Conservation (phyloP, 2,888 invertebrate genomes). For the Scaptodrosophila latifasciaeformis region DNA sequence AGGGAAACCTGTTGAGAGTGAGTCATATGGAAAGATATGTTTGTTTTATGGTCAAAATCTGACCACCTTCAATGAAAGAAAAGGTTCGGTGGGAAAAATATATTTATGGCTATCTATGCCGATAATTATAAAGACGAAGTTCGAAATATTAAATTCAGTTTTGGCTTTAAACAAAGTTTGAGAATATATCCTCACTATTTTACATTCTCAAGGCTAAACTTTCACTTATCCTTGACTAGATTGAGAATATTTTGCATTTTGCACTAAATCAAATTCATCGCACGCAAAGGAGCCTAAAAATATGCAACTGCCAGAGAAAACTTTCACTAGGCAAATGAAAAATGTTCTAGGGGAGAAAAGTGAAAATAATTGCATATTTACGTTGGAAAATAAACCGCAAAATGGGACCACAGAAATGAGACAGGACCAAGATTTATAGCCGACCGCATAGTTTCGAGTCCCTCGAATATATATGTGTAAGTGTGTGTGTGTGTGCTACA, state of each 20-base stretch:
- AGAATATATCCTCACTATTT: not conserved
- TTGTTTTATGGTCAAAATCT: no score
- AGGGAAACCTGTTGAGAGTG: not conserved
- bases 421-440: conserved; percentile 44
- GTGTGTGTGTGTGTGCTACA: conserved; percentile 8
- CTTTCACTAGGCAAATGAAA: conserved; percentile 39
- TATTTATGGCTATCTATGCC: no score
- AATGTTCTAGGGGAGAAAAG: conserved; percentile 53
- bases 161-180: no score
- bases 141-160: no score
- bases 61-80: no score
- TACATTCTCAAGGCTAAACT: conserved; percentile 1
- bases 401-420: not conserved
- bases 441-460: conserved; percentile 30
- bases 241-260: not conserved
- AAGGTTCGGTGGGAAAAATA: no score
- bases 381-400: conserved; percentile 8
- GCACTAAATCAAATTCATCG: conserved; percentile 38
- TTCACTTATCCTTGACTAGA: not conserved
- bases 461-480: conserved; percentile 9
- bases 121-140: no score
- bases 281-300: conserved; percentile 40
- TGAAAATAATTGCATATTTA: conserved; percentile 54
- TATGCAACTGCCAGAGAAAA: conserved; percentile 40
- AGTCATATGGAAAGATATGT: no score